Base-by-base conservation (phyloP, 2,113 vertebrate species). In the human region DNA sequence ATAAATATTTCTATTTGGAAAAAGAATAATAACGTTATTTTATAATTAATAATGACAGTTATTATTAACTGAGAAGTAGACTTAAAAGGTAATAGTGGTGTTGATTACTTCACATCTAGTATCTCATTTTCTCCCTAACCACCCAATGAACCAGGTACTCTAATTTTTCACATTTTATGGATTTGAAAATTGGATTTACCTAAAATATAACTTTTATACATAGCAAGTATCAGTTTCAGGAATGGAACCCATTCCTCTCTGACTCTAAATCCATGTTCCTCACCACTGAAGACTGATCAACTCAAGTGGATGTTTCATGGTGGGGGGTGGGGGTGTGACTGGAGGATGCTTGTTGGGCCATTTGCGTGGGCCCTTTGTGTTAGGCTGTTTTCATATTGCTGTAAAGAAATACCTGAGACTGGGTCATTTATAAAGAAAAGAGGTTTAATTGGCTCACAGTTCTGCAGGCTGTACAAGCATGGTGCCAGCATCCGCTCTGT, bases 241-340 rank as follows among this genome's bases (percentile, higher is more conserved):
- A 88, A 35, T 2, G 27, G 25, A 20, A 43, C 18, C 2, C 11
- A 5, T 14, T 9, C 25, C 30, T 50, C 18, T 23, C 8, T 32
- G 80, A n/a, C 40, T 9, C 6, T 0, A 13, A 17, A 50, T 40
- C 18, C 52, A 6, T 5, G 6, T 23, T 9, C 25, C 6, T 30
- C 25, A 25, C 22, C 8, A 0, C 8, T 9, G 25, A 32, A 23
- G 50, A 48, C 45, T 7, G 1, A 17, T 30, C 7, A 9, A 9
- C 9, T 75, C 59, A 13, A 4, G 17, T 6, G 25, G 70, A 40
- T 25, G 52, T 5, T 68, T 43, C n/a, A 14, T 20, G 18, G 52
- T 0, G 0, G 6, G 6, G 18, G 2, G 25, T 0, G 1, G 11
- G 23, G 73, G 0, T 16, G 13, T 5, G 17, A 43, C 1, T 12